A percentile compares a stretch with the other conserved stretches of the same genome.
These are phyloP conservation scores for Diadumene lineata DNA, from an alignment of 92 coral and sea anemone genomes.

Conservation along the genomic window DNA sequence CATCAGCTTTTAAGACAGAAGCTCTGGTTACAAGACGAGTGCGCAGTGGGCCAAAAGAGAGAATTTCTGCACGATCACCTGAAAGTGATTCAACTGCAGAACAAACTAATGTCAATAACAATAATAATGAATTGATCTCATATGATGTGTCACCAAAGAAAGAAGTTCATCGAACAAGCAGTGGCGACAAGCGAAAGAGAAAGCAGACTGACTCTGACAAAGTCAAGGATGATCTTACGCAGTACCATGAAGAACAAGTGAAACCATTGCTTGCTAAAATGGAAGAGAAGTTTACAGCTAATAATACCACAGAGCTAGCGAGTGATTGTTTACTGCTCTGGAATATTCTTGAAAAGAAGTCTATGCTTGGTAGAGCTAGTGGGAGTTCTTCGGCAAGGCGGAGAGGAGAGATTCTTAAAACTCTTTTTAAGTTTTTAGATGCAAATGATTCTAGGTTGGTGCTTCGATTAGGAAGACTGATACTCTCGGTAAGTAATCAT, in stretches of 20 bases:
- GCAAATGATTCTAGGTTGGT: conserved; percentile 81
- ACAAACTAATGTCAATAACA: conserved; percentile 1
- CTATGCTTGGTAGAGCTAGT: conserved; percentile 78
- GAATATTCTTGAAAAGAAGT: conserved; percentile 64
- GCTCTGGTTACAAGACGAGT: conserved; percentile 58
- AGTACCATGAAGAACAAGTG: conserved; percentile 77
- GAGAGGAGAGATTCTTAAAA: conserved; percentile 88
- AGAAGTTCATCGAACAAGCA: conserved; percentile 47
- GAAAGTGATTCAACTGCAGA: conserved; percentile 55
- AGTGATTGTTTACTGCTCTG: conserved; percentile 84
- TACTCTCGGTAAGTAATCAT: conserved; percentile 87
- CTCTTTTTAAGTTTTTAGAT: conserved; percentile 89
- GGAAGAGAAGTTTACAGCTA: conserved; percentile 73
- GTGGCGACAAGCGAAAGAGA: conserved; percentile 72
- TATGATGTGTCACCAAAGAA: conserved; percentile 36
- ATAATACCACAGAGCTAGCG: conserved; percentile 65
- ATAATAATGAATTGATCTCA: conserved; percentile 23
- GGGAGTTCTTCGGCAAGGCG: conserved; percentile 80
- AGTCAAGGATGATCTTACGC: conserved; percentile 66
- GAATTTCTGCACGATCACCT: conserved; percentile 52
- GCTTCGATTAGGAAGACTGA: conserved; percentile 84
- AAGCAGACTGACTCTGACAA: conserved; percentile 47
- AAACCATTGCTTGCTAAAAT: conserved; percentile 81
- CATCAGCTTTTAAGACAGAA: conserved; percentile 50
- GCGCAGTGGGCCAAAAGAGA: conserved; percentile 90